A percentile compares a stretch with the other conserved stretches of the same genome.
Conservation (phyloP, 1,140 invertebrate genomes). For the Eufriesea mexicana region DNA sequence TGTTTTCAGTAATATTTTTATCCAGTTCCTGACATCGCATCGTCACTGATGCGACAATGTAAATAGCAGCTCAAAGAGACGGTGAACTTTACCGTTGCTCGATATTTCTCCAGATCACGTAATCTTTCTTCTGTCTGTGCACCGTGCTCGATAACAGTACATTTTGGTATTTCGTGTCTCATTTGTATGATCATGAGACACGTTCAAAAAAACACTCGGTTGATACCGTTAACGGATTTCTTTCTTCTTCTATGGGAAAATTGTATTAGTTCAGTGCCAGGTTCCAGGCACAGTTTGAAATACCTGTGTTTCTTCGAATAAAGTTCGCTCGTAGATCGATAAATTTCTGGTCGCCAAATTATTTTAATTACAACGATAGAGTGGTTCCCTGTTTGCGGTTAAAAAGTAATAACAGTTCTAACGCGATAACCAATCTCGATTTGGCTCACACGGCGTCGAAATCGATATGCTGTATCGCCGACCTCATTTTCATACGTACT, state of each 20-base stretch:
- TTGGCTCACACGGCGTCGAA: conserved; percentile 32
- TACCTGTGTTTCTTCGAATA: neutral
- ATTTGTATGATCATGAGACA: neutral
- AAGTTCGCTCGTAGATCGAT: neutral
- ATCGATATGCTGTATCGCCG: conserved; percentile 57
- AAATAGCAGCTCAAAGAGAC: neutral
- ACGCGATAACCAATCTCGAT: conserved; percentile 39
- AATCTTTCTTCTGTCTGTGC: conserved; percentile 16
- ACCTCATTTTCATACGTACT: conserved; percentile 43
- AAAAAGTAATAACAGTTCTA: conserved; percentile 11
- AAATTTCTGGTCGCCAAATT: neutral
- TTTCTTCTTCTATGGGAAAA: neutral
- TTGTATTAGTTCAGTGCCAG: too few relatives aligned
- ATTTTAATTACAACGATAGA: neutral
- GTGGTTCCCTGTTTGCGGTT: neutral
- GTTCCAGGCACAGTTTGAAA: too few relatives aligned
- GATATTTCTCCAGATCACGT: conserved; percentile 57
- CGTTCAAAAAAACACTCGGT: neutral
- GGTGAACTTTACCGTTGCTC: conserved; percentile 57
- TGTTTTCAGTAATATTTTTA: neutral
- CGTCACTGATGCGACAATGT: too few relatives aligned
- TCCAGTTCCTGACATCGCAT: too few relatives aligned
- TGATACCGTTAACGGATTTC: conserved; percentile 25
- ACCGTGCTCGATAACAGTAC: conserved; percentile 6
- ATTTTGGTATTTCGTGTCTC: conserved; percentile 20